Percentiles rank a stretch among this genome's conserved stretches.
Conservation (phyloP, 2,113 vertebrate genomes). For the Tragelaphus scriptus region DNA sequence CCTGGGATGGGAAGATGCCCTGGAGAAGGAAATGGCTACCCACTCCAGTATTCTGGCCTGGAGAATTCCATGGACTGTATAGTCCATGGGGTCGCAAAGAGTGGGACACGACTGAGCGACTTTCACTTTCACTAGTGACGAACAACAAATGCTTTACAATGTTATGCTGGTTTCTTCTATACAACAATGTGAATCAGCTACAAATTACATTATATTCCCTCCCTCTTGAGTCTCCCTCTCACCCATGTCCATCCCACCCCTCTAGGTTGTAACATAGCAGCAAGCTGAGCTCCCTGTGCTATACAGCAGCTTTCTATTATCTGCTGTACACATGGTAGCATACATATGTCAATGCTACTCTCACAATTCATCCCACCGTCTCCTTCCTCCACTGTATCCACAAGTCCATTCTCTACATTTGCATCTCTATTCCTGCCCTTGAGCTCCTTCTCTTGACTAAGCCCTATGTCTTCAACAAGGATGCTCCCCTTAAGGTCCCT, state of each 20-base stretch:
- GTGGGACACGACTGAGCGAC: fast-evolving
- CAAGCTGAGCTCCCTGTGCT: background rate
- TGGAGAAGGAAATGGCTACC: background rate
- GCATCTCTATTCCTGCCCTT: background rate
- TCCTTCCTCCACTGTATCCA: background rate
- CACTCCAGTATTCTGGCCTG: background rate
- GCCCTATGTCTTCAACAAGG: background rate
- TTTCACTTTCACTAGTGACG: background rate
- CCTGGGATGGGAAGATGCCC: background rate
- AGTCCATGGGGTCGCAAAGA: background rate
- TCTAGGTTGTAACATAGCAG: background rate
- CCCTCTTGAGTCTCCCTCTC: background rate
- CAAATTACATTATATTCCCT: background rate
- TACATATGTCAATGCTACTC: background rate
- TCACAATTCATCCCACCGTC: background rate
- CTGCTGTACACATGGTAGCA: background rate
- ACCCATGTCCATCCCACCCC: background rate
- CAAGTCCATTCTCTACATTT: background rate
- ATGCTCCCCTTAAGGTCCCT: background rate
- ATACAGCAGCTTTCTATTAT: background rate
- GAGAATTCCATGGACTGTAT: background rate
- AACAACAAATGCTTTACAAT: background rate
- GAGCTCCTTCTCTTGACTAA: background rate
- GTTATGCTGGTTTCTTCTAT: background rate
- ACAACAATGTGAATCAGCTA: background rate